Evolutionary conservation across 2,113 vertebrate species (phyloP).

Genomic region (Corythornis cristatus): DNA sequence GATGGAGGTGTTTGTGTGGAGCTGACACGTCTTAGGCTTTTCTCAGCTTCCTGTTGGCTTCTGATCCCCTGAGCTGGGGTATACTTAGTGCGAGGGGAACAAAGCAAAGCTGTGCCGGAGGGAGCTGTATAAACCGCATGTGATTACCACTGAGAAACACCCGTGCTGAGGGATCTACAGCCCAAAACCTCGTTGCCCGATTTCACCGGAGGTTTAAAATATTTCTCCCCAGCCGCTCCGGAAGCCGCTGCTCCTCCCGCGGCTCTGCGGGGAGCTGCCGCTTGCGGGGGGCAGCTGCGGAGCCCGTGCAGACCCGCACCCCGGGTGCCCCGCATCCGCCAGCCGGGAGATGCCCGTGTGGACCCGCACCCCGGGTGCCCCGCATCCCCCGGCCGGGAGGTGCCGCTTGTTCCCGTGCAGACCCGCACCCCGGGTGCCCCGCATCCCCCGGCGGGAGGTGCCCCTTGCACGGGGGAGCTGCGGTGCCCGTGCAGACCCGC

Average conservation of each 20-base stretch:
- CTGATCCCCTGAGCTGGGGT: not conserved
- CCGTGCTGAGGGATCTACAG: not conserved
- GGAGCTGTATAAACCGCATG: not conserved
- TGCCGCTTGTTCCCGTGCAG: too few species aligned
- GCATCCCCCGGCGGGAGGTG: too few species aligned
- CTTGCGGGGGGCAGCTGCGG: not conserved
- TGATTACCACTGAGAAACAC: not conserved
- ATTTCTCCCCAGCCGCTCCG: not conserved
- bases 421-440: too few species aligned
- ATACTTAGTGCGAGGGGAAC: not conserved
- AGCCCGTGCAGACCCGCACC: rapidly evolving
- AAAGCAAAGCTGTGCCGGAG: not conserved
- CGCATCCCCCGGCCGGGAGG: too few species aligned
- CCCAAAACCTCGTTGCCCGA: not conserved
- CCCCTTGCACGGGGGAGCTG: not conserved
- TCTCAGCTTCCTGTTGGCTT: not conserved
- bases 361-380: too few species aligned
- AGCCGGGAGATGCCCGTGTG: too few species aligned
- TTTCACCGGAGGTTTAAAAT: not conserved
- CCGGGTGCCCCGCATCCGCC: not conserved
- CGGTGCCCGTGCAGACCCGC: rapidly evolving
- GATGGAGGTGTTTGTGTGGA: not conserved
- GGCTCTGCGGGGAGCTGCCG: not conserved
- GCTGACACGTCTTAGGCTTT: not conserved
- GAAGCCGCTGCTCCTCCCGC: not conserved